Evolutionary conservation across 2,113 vertebrate genomes (phyloP).

Genomic region (Sylvilagus bachmani): DNA sequence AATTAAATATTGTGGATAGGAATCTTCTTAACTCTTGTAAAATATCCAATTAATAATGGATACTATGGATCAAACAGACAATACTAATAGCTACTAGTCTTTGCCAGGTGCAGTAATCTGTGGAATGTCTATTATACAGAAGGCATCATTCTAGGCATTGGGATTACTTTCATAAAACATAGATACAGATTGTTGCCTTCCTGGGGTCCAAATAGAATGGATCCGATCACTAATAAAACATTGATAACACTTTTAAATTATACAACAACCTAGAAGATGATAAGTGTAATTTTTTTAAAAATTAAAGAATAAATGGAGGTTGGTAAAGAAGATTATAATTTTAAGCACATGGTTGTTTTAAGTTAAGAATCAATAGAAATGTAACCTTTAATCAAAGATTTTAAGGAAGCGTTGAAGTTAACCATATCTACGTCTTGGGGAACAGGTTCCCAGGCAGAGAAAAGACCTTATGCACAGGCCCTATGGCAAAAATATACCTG

Average conservation of each 20-base stretch:
- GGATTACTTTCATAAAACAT: neutral
- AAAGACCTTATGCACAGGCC: neutral
- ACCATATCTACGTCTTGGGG: neutral
- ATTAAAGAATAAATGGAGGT: neutral
- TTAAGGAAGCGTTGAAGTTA: neutral
- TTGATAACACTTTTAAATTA: neutral
- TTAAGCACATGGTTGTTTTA: neutral
- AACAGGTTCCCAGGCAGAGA: neutral
- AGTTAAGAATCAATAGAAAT: neutral
- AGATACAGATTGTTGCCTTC: neutral
- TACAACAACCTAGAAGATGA: neutral
- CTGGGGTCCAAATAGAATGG: neutral
- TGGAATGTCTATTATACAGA: neutral
- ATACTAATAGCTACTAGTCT: neutral
- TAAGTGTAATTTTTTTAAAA: neutral
- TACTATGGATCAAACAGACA: neutral
- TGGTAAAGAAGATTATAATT: neutral
- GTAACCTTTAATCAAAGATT: neutral
- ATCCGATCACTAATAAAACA: neutral
- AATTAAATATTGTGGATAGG: neutral
- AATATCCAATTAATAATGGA: neutral
- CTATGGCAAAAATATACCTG: neutral
- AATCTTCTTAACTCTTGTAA: neutral
- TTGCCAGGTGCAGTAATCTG: neutral
- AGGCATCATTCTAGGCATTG: neutral